These are phyloP conservation scores for Heteromormyrus szaboi DNA, from an alignment of 2,797 vertebrate species.

Conservation along the genomic window DNA sequence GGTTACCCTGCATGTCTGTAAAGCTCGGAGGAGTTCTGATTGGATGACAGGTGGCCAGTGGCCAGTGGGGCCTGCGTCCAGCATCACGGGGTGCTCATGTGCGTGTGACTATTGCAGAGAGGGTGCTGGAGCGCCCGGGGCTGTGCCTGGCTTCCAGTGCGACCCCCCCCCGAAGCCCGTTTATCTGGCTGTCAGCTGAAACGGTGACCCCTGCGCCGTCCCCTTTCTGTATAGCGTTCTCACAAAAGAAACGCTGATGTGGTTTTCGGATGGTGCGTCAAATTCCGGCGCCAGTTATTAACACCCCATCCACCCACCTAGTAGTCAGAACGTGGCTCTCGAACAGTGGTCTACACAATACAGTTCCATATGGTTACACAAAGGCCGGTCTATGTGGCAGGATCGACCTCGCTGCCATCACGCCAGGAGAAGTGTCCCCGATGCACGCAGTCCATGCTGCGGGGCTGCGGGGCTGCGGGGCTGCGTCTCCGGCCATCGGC, in stretches of 20 bases:
- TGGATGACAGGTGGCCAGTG: neutral
- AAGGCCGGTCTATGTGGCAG: neutral
- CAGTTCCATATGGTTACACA: neutral
- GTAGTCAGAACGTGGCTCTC: neutral
- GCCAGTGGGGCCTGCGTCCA: neutral
- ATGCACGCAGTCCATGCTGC: too few relatives aligned
- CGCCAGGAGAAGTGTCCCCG: neutral
- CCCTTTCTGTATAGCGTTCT: neutral
- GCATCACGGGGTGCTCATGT: neutral
- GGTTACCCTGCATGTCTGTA: neutral
- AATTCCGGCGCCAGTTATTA: neutral
- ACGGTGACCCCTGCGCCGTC: neutral
- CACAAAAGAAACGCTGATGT: slow-evolving; percentile 3
- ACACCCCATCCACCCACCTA: neutral
- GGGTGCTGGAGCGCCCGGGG: neutral
- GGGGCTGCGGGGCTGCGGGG: neutral
- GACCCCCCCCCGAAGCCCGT: neutral
- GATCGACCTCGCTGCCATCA: neutral
- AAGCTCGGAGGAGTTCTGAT: neutral
- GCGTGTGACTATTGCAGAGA: neutral
- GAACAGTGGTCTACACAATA: neutral
- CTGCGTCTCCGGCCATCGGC: neutral
- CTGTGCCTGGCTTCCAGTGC: neutral
- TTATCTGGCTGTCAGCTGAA: neutral
- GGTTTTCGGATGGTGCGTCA: neutral